Percentiles rank a stretch among this genome's conserved stretches.
Evolutionary conservation across 1,140 invertebrate genomes (phyloP).

Genomic region (Ylistrum balloti): DNA sequence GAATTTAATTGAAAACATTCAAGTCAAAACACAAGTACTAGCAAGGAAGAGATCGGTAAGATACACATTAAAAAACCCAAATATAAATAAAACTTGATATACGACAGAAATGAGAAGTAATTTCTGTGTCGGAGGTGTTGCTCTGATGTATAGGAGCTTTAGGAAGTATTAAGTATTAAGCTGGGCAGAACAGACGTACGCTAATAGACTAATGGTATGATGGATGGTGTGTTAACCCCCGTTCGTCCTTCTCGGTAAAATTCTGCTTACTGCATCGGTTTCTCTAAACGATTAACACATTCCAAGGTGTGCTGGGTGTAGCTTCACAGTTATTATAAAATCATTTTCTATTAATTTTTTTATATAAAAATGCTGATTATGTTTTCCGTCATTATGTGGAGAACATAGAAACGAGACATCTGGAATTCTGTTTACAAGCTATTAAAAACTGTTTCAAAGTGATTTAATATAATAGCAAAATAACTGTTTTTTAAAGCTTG

Average conservation of each 20-base stretch:
- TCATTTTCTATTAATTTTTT: not conserved
- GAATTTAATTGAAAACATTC: slow-evolving; percentile 2
- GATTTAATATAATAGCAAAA: too few relatives aligned
- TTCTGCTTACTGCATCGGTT: not conserved
- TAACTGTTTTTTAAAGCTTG: too few relatives aligned
- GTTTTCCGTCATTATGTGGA: too few relatives aligned
- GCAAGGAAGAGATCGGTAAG: not conserved
- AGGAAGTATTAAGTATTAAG: not conserved
- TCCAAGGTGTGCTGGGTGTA: not conserved
- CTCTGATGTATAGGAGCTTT: not conserved
- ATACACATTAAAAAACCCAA: not conserved
- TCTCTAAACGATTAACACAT: not conserved
- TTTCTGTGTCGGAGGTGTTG: not conserved
- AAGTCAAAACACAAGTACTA: not conserved
- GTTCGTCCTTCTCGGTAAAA: not conserved
- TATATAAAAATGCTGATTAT: not conserved
- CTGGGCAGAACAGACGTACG: too few relatives aligned
- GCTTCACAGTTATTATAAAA: not conserved
- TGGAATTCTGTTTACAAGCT: too few relatives aligned
- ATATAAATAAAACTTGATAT: not conserved
- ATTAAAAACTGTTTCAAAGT: too few relatives aligned
- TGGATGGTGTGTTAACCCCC: not conserved
- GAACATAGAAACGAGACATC: too few relatives aligned
- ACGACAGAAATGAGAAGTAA: not conserved
- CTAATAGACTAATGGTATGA: not conserved